Conservation (phyloP, 2,797 vertebrate genomes). For the Lepus townsendii region DNA sequence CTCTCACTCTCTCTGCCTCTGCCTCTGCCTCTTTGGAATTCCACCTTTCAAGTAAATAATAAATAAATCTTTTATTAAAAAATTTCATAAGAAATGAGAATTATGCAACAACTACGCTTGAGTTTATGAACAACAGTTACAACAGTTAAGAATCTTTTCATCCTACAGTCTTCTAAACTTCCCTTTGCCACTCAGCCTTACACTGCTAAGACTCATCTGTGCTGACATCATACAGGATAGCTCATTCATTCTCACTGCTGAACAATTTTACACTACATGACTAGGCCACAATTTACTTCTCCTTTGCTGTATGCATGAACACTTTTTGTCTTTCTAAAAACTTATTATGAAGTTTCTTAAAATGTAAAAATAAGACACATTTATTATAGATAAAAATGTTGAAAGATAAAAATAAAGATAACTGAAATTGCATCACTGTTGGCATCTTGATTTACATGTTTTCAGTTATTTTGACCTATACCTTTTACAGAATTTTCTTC, state of each 20-base stretch:
- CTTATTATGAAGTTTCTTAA: neutral
- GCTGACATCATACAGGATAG: neutral
- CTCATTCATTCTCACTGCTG: neutral
- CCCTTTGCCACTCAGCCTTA: neutral
- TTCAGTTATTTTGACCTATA: neutral
- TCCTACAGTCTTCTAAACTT: neutral
- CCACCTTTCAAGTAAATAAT: too few relatives aligned
- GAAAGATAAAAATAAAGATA: neutral
- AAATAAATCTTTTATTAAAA: too few relatives aligned
- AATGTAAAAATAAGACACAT: neutral
- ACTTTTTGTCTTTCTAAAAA: neutral
- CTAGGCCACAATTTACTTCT: neutral
- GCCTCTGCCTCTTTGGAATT: too few relatives aligned
- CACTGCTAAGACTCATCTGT: neutral
- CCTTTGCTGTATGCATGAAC: neutral
- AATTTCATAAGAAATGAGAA: too few relatives aligned
- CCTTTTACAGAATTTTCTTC: neutral
- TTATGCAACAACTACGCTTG: too few relatives aligned
- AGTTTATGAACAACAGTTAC: too few relatives aligned
- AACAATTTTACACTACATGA: neutral
- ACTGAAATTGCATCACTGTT: neutral
- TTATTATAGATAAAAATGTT: constrained; percentile 12
- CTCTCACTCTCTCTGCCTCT: too few relatives aligned
- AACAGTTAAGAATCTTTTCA: neutral
- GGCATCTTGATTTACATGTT: neutral